A percentile compares a stretch with the other conserved stretches of the same genome.
Evolutionary conservation across 2,797 vertebrate genomes (phyloP).

Genomic region (Clarias fuscus): DNA sequence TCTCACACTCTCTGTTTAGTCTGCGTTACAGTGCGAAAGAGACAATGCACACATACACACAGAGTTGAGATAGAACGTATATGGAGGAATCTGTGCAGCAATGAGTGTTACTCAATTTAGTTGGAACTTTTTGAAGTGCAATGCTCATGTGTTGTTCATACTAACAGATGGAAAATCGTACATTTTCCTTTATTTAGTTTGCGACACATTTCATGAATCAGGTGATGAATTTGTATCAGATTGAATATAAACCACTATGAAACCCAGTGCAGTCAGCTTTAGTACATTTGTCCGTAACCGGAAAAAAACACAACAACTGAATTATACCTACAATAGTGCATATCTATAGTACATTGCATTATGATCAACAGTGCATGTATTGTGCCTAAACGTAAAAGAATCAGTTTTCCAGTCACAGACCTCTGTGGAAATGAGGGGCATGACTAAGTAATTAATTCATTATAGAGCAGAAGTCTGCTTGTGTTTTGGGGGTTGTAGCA

Average conservation of each 20-base stretch:
- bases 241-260: not conserved
- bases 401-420: not conserved
- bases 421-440: not conserved
- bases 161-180: not conserved
- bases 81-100: not conserved
- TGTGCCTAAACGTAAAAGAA: not conserved
- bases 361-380: not conserved
- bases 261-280: not conserved
- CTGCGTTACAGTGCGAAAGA: not conserved
- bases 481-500: not conserved
- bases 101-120: not conserved
- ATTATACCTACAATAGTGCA: not conserved
- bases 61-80: not conserved
- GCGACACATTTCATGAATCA: not conserved
- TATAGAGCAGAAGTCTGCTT: not conserved
- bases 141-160: not conserved
- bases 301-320: not conserved
- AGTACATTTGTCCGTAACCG: too few species aligned
- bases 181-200: too few species aligned
- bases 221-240: not conserved
- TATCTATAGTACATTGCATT: not conserved
- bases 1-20: not conserved
- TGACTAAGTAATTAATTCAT: slow-evolving; percentile 20
- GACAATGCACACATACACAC: not conserved
- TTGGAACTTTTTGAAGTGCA: not conserved